Evolutionary conservation across 2,888 invertebrate genomes (phyloP), one percentile per base, ranked within the genome.

Genomic region (Neocrepidodera transversa): DNA sequence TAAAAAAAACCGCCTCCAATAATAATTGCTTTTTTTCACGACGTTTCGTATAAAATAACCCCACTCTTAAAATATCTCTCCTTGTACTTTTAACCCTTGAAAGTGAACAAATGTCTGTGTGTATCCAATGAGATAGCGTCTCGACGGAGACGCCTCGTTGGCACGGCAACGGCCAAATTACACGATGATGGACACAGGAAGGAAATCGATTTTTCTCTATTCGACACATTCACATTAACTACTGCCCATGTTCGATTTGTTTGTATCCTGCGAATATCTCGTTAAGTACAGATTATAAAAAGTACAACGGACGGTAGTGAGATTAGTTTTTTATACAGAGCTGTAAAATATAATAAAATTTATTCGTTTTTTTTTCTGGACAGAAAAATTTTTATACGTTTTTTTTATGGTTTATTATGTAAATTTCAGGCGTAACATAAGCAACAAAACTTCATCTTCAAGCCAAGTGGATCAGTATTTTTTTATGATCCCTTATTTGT

Each of bases 61-160:
- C n/a, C n/a, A n/a, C n/a, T n/a, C n/a, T n/a, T n/a, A n/a, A n/a
- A n/a, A n/a, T n/a, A n/a, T n/a, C n/a, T n/a, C n/a, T n/a, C n/a
- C n/a, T n/a, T n/a, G n/a, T n/a, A n/a, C n/a, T n/a, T n/a, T 28
- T 28, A 28, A 8, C 10, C 28, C 28, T 4, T 28, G 8, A 2
- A 10, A 23, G 10, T 10, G 28, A 28, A 14, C 17, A 52, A 40
- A 52, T 20, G 52, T 30, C 30, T 42, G 52, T 52, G 32, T 52
- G 52, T 52, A 52, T 52, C 76, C 76, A 76, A 76, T 76, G 74
- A 74, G 74, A 75, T 74, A 64, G 73, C 71, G 68, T 71, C 73
- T 63, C 65, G 62, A 58, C 63, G 70, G 68, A 68, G 53, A 53
- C 53, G 43, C 53, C 53, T 53, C 43, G 74, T 74, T 69, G 71